A percentile compares a stretch with the other conserved stretches of the same genome.
Conservation (phyloP, 2,888 invertebrate species). For the Nephrocerus scutellatus region DNA sequence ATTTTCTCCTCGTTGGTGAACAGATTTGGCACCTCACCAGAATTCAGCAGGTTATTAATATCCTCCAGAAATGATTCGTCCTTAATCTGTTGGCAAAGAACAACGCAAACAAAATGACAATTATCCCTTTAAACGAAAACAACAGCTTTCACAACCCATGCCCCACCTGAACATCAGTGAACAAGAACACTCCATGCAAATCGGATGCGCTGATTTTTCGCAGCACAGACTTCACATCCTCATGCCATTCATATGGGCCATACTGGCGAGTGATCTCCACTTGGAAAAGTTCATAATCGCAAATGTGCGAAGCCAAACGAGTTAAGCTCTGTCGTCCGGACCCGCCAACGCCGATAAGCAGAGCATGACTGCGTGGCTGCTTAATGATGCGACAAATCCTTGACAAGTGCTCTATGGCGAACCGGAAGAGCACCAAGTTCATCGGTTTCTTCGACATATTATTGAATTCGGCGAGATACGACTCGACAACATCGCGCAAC, state of each 20-base stretch:
- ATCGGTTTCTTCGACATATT: constrained; percentile 95
- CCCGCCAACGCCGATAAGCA: constrained; percentile 87
- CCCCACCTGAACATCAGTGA: constrained; percentile 77
- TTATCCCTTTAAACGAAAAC: constrained; percentile 2
- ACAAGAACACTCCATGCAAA: constrained; percentile 80
- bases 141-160: background rate
- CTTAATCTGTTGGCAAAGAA: constrained; percentile 63
- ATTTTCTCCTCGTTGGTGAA: constrained; percentile 78
- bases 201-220: constrained; percentile 76
- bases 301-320: constrained; percentile 84
- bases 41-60: constrained; percentile 83
- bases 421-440: constrained; percentile 90
- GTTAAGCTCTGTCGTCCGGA: constrained; percentile 89
- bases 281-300: constrained; percentile 86
- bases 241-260: constrained; percentile 79
- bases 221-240: constrained; percentile 78
- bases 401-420: constrained; percentile 90
- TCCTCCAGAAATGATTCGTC: constrained; percentile 91
- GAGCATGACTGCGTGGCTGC: constrained; percentile 84
- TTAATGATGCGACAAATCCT: constrained; percentile 83
- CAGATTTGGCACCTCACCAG: constrained; percentile 89
- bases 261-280: constrained; percentile 87
- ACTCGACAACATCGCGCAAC: constrained; percentile 75
- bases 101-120: background rate
- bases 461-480: constrained; percentile 83